phyloP scores from a whole-genome alignment of 2,888 invertebrate species.

The Dryobota labecula region DNA sequence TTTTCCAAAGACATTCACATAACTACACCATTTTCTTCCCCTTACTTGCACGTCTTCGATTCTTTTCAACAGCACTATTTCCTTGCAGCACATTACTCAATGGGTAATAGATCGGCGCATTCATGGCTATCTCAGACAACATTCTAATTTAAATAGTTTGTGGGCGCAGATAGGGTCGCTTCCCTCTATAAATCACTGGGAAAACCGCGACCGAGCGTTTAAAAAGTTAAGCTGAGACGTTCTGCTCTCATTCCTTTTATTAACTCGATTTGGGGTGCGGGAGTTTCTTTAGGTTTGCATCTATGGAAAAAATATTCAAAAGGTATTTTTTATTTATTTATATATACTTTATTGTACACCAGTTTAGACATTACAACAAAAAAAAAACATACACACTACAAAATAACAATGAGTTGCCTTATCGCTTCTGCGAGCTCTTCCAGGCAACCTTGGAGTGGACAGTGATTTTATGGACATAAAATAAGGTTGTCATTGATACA shows the following conservation, averaged over 20 bases:
- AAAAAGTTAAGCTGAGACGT: constrained; percentile 80
- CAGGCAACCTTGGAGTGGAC: too few species aligned
- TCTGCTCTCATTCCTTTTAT: constrained; percentile 73
- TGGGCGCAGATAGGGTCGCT: constrained; percentile 69
- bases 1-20: neutral
- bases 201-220: constrained; percentile 73
- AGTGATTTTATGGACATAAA: too few species aligned
- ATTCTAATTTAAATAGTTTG: constrained; percentile 87
- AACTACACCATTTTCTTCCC: constrained; percentile 2
- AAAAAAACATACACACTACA: too few species aligned
- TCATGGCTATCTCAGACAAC: constrained; percentile 78
- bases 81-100: constrained; percentile 72
- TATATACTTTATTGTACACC: too few species aligned
- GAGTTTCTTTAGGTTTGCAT: constrained; percentile 22
- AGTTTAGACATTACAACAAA: too few species aligned
- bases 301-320: too few species aligned
- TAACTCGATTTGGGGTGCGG: constrained; percentile 60
- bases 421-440: too few species aligned
- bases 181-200: constrained; percentile 73
- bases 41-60: neutral
- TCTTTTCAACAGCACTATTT: constrained; percentile 29
- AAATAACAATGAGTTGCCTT: too few species aligned
- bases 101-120: constrained; percentile 72
- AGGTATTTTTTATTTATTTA: too few species aligned
- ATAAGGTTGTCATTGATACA: too few species aligned